Evolutionary conservation across 2,797 vertebrate species (phyloP), one percentile per base, ranked within the genome.

Genomic region (Acanthis flammea): DNA sequence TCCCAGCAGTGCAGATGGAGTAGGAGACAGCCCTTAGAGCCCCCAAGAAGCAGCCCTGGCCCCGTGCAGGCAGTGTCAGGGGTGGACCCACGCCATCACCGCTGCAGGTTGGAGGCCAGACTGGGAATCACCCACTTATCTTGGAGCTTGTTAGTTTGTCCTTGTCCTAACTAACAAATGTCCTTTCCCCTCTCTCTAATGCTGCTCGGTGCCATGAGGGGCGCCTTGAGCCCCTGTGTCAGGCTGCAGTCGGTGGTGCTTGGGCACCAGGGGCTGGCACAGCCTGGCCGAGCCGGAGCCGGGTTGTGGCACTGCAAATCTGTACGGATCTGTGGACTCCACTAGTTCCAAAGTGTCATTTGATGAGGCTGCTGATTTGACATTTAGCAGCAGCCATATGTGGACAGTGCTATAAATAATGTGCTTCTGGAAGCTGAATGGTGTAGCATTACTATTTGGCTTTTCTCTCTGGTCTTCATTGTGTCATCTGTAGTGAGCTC

Each of bases 401-500:
- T 97, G 97, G 95, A 95, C 92, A 97, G 97, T 42, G 96, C 97
- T 98, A 95, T 97, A 97, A 97, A 97, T 97, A 97, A 93, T 94
- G 95, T 98, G 97, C 97, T 98, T 98, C 97, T 97, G 97, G 97
- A 98, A 98, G 97, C 97, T 98, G 98, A 98, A 97, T 98, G 98
- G 97, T 98, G 98, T 98, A 98, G 98, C 98, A 98, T 98, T 97
- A 98, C 98, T 97, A 96, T 98, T 98, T 98, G 96, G 98, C 98
- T 98, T 98, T 98, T 98, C 98, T 99, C 98, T 98, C 97, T 97
- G 98, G 98, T 98, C 98, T 98, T 99, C 98, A 98, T 98, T 99
- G 98, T 99, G 98, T 99, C 98, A 98, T 98, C 98, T 98, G 98
- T 99, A 99, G 99, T 98, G 98, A 99, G 98, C 98, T 99, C 97